Base-by-base conservation (phyloP, 2,113 vertebrate genomes). In the Actenoides lindsayi region DNA sequence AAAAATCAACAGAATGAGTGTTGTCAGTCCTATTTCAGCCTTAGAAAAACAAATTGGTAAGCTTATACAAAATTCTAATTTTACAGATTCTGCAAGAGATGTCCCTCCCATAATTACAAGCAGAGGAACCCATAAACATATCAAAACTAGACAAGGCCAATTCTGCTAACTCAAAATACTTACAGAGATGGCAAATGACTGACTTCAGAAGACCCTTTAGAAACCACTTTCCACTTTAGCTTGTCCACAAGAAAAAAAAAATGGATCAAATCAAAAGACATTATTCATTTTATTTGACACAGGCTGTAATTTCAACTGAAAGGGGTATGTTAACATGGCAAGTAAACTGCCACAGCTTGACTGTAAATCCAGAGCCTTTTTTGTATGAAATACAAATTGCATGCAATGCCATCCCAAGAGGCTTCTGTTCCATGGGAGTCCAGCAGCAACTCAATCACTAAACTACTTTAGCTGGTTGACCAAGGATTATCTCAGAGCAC, bases 261-360 rank as follows among this genome's bases (percentile, higher is more conserved):
- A 37, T n/a, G 4, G 4, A 65, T 20, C 50, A 83, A 13, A 74
- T 75, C 30, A 64, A 71, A 77, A 88, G 51, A 60, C 8, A n/a
- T 63, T 33, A 84, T 62, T 94, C 10, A 83, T 79, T 89, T 90
- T 28, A 63, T 76, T 75, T 94, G 77, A 91, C 69, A 54, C 21
- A 86, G 60, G 41, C 17, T 30, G 5, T 41, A 89, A 90, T 95
- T 96, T 93, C 27, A 62, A 79, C 41, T 63, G 69, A 87, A 95
- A 83, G 21, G 31, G 28, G 13, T 84, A 63, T 31, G 33, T 89
- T 95, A 92, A 90, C 59, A 39, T n/a, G 42, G 83, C 71, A 90
- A 51, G 71, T 77, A 50, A 93, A 70, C 67, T 90, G 87, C 37
- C 71, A 56, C 6, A 13, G 31, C 20, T 59, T 57, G 33, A 69